Base-by-base conservation (phyloP, 2,797 vertebrate genomes). In the Graptemys geographica region DNA sequence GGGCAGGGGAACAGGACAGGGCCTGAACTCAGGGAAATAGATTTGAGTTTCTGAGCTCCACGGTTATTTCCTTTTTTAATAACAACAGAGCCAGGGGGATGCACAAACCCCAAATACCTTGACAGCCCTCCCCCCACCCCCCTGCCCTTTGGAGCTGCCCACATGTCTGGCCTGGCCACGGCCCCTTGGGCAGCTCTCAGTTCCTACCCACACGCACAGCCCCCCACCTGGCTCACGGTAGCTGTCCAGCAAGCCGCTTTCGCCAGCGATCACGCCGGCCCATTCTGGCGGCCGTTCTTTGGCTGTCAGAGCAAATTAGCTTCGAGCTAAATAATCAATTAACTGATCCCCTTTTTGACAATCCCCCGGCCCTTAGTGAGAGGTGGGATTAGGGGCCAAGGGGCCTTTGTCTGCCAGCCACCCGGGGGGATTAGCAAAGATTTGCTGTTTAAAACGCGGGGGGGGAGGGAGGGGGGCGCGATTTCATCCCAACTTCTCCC, bases 251-350 rank as follows among this genome's bases (percentile, higher is more conserved):
- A 37, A 69, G 49, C 49, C 10, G 62, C 62, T 44, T 52, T 69
- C 62, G 19, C 83, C n/a, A 4, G 37, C 47, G 1, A 59, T 6
- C 11, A 13, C 28, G 6, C 57, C 8, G 44, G 81, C 69, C 81
- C 80, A 62, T 55, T 89, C 52, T 33, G 57, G 19, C 28, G 18
- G 74, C 72, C 55, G 28, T n/a, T 95, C 51, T 97, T 97, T 98
- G 98, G 98, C 98, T 99, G 99, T 99, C 99, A 99, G 98, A 97
- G 98, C 98, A 94, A 98, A 98, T 99, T 99, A 99, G 98, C 98
- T 98, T 98, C 95, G 96, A 98, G 98, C 98, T 98, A 98, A 98
- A 98, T 98, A 98, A 98, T 98, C 99, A 98, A 98, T 98, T 99
- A 99, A 98, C 98, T 98, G 98, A 98, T 98, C 97, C 98, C 98